phyloP scores from a whole-genome alignment of 2,888 invertebrate genomes.

The Oscheius myriophilus region DNA sequence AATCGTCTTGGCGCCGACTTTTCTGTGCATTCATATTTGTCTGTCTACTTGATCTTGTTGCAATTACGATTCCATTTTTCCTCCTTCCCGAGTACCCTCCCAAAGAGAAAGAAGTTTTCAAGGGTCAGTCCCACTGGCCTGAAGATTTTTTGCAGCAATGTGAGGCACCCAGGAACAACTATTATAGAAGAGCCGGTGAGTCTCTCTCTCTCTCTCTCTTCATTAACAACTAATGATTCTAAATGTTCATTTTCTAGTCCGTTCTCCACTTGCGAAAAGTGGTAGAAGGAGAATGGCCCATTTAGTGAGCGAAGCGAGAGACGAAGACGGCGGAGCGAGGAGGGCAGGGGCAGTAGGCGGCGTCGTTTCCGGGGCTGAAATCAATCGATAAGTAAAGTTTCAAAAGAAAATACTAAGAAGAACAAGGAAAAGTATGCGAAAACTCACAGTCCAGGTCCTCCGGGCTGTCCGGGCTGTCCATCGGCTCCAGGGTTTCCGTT shows the following conservation, averaged over 20 bases:
- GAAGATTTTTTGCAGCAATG: too few relatives aligned
- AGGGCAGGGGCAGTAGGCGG: slow-evolving; percentile 53
- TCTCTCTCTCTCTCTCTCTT: too few relatives aligned
- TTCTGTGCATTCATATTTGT: too few relatives aligned
- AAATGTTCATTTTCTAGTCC: slow-evolving; percentile 2
- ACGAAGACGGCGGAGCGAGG: slow-evolving; percentile 50
- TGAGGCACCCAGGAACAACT: too few relatives aligned
- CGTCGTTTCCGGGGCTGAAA: slow-evolving; percentile 42
- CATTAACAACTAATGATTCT: neutral
- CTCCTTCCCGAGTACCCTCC: too few relatives aligned
- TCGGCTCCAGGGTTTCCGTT: slow-evolving; percentile 18
- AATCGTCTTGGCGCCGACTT: too few relatives aligned
- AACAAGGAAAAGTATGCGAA: neutral
- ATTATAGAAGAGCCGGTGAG: too few relatives aligned
- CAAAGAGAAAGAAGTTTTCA: too few relatives aligned
- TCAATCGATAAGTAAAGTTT: too few relatives aligned
- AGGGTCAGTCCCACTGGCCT: too few relatives aligned
- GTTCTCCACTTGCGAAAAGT: neutral
- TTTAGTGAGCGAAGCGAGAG: slow-evolving; percentile 30
- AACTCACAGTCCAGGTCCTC: slow-evolving; percentile 25
- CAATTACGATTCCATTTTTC: too few relatives aligned
- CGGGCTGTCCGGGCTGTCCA: slow-evolving; percentile 16
- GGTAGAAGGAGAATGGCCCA: neutral
- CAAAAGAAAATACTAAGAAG: neutral
- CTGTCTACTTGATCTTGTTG: too few relatives aligned